phyloP scores from a whole-genome alignment of 2,888 invertebrate genomes.

The Norana najaformis region DNA sequence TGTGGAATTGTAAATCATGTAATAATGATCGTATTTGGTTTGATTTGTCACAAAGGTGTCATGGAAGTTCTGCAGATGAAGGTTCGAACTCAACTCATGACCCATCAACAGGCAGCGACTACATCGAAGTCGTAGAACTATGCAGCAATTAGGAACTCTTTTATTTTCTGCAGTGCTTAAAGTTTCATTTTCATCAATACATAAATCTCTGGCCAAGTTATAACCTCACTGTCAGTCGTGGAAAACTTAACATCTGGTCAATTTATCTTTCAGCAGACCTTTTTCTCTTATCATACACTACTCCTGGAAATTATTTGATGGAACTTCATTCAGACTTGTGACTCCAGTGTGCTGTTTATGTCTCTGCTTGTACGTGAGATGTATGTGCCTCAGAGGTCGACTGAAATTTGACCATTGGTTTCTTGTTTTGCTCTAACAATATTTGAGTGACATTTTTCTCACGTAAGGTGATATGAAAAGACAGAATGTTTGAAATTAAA shows the following conservation, averaged over 20 bases:
- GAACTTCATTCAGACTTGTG: neutral
- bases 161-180: neutral
- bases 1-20: neutral
- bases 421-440: neutral
- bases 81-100: constrained; percentile 52
- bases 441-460: neutral
- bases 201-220: neutral
- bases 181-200: neutral
- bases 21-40: neutral
- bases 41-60: constrained; percentile 50
- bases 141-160: constrained; percentile 5
- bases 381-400: neutral
- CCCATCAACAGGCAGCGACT: constrained; percentile 41
- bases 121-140: constrained; percentile 18
- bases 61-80: constrained; percentile 56
- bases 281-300: neutral
- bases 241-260: too few species aligned
- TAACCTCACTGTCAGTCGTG: neutral
- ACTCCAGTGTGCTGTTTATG: neutral
- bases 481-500: neutral
- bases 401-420: neutral
- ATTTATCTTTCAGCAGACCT: too few species aligned
- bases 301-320: neutral
- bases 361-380: neutral
- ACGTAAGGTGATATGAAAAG: neutral